Evolutionary conservation across 2,113 vertebrate species (phyloP).

Genomic region (Montifringilla adamsi): DNA sequence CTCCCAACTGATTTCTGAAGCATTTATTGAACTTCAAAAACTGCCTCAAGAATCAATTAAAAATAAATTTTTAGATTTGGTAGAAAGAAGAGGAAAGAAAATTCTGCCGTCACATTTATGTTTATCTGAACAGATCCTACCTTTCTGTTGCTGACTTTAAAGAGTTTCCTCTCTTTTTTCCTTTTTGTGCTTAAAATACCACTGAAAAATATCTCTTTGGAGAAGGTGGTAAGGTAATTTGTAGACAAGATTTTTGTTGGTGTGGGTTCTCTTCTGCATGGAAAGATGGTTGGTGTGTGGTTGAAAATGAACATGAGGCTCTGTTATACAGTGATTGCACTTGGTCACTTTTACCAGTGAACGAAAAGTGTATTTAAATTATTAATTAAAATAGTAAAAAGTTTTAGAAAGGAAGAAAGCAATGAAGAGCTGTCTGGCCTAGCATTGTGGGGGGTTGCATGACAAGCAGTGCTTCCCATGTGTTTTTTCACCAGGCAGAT

Average conservation of each 20-base stretch:
- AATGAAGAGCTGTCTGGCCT: background rate
- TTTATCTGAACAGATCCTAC: constrained; percentile 25
- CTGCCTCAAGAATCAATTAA: constrained; percentile 65
- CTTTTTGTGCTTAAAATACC: background rate
- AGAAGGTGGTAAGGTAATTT: background rate
- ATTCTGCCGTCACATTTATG: background rate
- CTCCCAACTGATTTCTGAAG: constrained; percentile 67
- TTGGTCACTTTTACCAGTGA: background rate
- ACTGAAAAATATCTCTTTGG: background rate
- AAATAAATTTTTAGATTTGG: constrained; percentile 57
- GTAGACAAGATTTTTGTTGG: background rate
- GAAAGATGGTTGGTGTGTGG: background rate
- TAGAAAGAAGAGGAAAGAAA: constrained; percentile 10
- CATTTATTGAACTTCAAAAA: constrained; percentile 71
- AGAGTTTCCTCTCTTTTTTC: background rate
- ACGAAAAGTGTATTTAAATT: background rate
- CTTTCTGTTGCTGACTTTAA: background rate
- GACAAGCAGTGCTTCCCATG: background rate
- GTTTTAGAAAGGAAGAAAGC: background rate
- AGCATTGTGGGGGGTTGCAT: background rate
- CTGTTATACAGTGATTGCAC: background rate
- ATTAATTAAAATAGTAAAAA: background rate
- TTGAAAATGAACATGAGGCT: background rate
- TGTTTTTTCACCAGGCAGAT: background rate
- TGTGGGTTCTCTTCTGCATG: fast-evolving